Evolutionary conservation across 1,140 invertebrate genomes (phyloP).

Genomic region (Monochamus saltuarius): DNA sequence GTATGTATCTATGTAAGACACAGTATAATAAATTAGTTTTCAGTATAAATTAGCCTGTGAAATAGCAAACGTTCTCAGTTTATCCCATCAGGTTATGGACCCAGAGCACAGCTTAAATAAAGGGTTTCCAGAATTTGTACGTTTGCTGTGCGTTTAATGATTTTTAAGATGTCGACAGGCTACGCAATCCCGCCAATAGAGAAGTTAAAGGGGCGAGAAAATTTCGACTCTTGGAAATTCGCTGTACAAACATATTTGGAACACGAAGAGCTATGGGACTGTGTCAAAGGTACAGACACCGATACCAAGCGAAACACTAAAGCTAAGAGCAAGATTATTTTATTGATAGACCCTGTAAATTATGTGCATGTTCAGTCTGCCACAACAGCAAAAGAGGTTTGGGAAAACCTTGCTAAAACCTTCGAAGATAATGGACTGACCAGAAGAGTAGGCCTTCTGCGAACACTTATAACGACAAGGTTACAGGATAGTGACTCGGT

Average conservation of each 20-base stretch:
- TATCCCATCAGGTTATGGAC: too few relatives aligned
- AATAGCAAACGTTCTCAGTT: too few relatives aligned
- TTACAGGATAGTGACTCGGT: slow-evolving; percentile 41
- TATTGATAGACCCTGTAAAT: slow-evolving; percentile 38
- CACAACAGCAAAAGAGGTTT: slow-evolving; percentile 36
- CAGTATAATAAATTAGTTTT: too few relatives aligned
- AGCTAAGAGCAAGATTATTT: neutral
- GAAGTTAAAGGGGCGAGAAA: neutral
- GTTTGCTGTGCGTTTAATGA: too few relatives aligned
- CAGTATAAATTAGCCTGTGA: too few relatives aligned
- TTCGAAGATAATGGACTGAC: slow-evolving; percentile 47
- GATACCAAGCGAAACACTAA: neutral
- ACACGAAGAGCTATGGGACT: neutral
- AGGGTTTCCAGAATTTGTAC: too few relatives aligned
- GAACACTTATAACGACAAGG: slow-evolving; percentile 37
- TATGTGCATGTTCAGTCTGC: slow-evolving; percentile 40
- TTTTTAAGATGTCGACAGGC: too few relatives aligned
- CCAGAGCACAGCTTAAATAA: too few relatives aligned
- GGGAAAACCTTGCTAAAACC: slow-evolving; percentile 37
- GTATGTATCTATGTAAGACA: too few relatives aligned
- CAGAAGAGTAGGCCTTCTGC: slow-evolving; percentile 45
- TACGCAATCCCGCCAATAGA: too few relatives aligned
- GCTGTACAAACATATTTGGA: neutral
- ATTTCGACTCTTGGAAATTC: neutral
- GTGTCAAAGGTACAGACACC: slow-evolving; percentile 20